Conservation (phyloP, 1,140 invertebrate species). For the Orius laevigatus region DNA sequence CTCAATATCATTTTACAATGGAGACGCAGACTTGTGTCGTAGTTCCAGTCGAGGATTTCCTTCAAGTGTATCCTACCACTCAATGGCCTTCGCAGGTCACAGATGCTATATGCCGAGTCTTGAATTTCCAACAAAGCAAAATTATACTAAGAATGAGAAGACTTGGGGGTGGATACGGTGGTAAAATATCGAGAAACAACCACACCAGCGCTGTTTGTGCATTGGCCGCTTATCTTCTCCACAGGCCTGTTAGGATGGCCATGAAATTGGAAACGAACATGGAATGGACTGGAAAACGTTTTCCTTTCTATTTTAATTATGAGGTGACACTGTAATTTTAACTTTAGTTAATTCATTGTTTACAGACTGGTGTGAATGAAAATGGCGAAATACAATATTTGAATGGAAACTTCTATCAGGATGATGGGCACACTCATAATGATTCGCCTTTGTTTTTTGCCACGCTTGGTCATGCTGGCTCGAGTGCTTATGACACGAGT, state of each 20-base stretch:
- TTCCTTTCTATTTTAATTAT: conserved; percentile 38
- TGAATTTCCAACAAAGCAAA: conserved; percentile 23
- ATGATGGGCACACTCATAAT: conserved; percentile 41
- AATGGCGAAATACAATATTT: conserved; percentile 48
- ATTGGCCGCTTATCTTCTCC: conserved; percentile 37
- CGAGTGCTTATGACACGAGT: conserved; percentile 35
- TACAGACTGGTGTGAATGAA: conserved; percentile 37
- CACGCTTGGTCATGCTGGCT: conserved; percentile 28
- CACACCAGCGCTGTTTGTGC: conserved; percentile 40
- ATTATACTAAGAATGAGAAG: conserved; percentile 32
- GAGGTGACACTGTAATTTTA: conserved; percentile 32
- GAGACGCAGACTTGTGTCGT: conserved; percentile 46
- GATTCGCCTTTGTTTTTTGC: conserved; percentile 32
- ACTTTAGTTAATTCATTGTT: too few species aligned
- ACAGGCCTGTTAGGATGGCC: conserved; percentile 42
- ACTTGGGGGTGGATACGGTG: conserved; percentile 54
- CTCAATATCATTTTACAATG: conserved; percentile 49
- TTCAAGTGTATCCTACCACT: conserved; percentile 42
- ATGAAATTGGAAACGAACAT: conserved; percentile 48
- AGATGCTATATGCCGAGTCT: conserved; percentile 17
- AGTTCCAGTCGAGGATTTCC: conserved; percentile 44
- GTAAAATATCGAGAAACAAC: conserved; percentile 39
- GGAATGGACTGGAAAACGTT: conserved; percentile 43
- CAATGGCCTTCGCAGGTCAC: conserved; percentile 23
- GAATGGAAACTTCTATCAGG: conserved; percentile 39